phyloP scores from a whole-genome alignment of 2,113 vertebrate genomes.

The Colossoma macropomum region DNA sequence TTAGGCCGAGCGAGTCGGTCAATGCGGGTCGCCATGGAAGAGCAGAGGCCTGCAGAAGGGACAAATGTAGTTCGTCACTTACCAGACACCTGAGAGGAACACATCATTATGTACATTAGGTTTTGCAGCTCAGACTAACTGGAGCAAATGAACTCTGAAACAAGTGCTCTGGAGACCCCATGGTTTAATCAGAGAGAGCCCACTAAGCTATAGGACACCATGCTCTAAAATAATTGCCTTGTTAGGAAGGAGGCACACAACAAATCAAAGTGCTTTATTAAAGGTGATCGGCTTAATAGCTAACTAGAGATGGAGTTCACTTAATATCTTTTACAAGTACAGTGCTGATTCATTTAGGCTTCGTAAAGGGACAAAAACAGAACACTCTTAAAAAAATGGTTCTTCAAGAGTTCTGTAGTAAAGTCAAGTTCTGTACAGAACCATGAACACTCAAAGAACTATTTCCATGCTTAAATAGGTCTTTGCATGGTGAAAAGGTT shows the following conservation, averaged over 20 bases:
- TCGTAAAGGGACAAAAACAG: too few species aligned
- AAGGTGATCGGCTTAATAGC: not conserved
- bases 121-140: not conserved
- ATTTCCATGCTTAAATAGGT: too few species aligned
- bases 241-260: not conserved
- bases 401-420: too few species aligned
- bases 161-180: not conserved
- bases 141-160: not conserved
- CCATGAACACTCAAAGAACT: too few species aligned
- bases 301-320: not conserved
- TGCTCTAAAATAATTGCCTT: not conserved
- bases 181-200: not conserved
- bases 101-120: not conserved
- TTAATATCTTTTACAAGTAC: too few species aligned
- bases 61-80: not conserved
- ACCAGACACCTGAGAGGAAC: not conserved
- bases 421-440: too few species aligned
- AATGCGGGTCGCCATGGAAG: slow-evolving; percentile 65
- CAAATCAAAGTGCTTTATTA: not conserved
- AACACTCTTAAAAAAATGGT: too few species aligned
- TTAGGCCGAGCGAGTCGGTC: slow-evolving; percentile 67
- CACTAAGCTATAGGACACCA: not conserved
- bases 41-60: not conserved
- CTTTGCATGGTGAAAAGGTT: too few species aligned
- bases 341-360: too few species aligned